Conservation (phyloP, 92 coral and sea anemone species). For the Porites cylindrica region DNA sequence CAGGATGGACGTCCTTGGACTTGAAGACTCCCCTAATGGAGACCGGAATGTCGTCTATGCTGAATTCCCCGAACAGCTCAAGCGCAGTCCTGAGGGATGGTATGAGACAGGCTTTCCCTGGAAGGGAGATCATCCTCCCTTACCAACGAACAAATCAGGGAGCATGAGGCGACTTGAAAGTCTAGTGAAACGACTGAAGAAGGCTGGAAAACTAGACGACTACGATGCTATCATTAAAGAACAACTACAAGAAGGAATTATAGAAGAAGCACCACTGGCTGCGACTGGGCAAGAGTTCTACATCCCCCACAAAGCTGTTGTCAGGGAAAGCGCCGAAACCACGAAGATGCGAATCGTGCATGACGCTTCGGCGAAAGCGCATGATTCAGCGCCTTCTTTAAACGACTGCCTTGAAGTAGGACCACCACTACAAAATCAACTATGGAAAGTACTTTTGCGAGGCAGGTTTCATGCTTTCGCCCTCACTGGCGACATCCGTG, state of each 20-base stretch:
- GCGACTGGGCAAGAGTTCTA: slow-evolving; percentile 67
- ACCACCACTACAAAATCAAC: slow-evolving; percentile 69
- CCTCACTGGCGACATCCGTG: slow-evolving; percentile 60
- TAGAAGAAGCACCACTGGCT: slow-evolving; percentile 69
- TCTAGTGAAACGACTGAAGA: slow-evolving; percentile 56
- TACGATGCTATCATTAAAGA: slow-evolving; percentile 64
- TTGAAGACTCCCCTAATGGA: slow-evolving; percentile 62
- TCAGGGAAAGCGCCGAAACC: slow-evolving; percentile 66
- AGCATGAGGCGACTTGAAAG: slow-evolving; percentile 56
- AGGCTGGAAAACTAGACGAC: slow-evolving; percentile 47
- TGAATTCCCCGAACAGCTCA: slow-evolving; percentile 74
- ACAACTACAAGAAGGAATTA: slow-evolving; percentile 52
- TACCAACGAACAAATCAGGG: slow-evolving; percentile 58
- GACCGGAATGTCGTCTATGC: slow-evolving; percentile 66
- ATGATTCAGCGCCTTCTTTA: slow-evolving; percentile 55
- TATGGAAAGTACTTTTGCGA: slow-evolving; percentile 66
- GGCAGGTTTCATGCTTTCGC: slow-evolving; percentile 70
- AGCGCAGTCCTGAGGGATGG: slow-evolving; percentile 67
- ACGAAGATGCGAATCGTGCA: slow-evolving; percentile 67
- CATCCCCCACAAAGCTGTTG: slow-evolving; percentile 76
- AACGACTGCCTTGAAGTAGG: slow-evolving; percentile 67
- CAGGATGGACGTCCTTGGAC: slow-evolving; percentile 64
- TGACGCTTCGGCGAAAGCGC: slow-evolving; percentile 69
- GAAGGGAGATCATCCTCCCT: slow-evolving; percentile 66
- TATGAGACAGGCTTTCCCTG: slow-evolving; percentile 72